Conservation (phyloP, 2,888 invertebrate genomes). For the Platycheirus albimanus region DNA sequence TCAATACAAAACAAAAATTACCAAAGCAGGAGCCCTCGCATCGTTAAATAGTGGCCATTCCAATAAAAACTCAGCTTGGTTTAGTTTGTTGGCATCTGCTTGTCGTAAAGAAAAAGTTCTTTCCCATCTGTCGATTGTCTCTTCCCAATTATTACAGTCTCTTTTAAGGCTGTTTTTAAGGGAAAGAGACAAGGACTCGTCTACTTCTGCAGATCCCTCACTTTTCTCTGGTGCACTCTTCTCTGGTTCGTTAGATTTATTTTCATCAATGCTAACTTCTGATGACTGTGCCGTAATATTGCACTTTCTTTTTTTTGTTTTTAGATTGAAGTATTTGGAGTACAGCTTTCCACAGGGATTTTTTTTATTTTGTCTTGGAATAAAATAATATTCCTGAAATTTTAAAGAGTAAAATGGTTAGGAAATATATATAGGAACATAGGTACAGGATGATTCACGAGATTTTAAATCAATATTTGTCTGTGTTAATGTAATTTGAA, state of each 20-base stretch:
- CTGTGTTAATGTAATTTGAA: too few species aligned
- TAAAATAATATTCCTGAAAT: neutral
- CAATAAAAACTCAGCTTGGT: too few species aligned
- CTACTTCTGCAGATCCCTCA: neutral
- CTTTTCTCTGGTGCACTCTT: neutral
- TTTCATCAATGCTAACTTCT: neutral
- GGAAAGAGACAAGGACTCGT: neutral
- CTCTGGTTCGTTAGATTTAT: neutral
- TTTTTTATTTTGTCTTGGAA: neutral
- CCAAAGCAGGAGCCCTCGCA: too few species aligned
- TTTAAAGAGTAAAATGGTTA: neutral
- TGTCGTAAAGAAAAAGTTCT: too few species aligned
- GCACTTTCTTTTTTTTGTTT: neutral
- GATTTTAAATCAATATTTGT: too few species aligned
- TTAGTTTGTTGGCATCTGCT: too few species aligned
- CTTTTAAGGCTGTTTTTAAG: neutral
- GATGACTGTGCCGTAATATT: neutral
- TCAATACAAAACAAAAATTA: too few species aligned
- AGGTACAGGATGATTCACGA: too few species aligned
- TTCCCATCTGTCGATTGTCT: neutral
- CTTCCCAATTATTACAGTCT: neutral
- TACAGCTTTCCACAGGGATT: neutral
- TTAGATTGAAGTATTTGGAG: neutral
- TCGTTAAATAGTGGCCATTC: too few species aligned
- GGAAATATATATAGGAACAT: neutral